Evolutionary conservation across 2,888 invertebrate genomes (phyloP), one percentile per base, ranked within the genome.

Genomic region (Melinaea menophilus): DNA sequence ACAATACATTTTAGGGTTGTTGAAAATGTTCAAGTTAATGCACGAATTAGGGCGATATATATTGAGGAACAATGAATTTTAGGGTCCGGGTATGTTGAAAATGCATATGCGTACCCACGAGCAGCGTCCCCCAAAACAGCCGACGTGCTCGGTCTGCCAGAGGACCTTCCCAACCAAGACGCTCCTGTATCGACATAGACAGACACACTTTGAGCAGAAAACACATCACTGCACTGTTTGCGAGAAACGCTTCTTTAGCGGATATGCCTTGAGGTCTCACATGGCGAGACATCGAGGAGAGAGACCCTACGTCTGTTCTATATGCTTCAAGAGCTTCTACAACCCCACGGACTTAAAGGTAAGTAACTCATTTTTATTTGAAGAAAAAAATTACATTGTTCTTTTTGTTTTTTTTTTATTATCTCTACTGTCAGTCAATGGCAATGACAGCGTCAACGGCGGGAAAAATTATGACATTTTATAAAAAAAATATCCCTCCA

Each of bases 21-120:
- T 22, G 22, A 22, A 22, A 22, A 22, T 22, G 22, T 22, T 1
- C 22, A 22, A 22, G 22, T 22, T 22, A 22, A 22, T 1, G 22
- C 22, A 22, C 22, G 5, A 11, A 35, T 12, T 33, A 3, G n/a
- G 5, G n/a, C 34, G 34, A 47, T n/a, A 47, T 57, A 41, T 11
- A 31, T 13, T 9, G 11, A 46, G 46, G 13, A 58, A 55, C 45
- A 41, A 9, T 37, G 37, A 12, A 35, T 56, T 61, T 1, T 76
- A 90, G 88, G 93, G 93, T 5, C 93, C 93, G 0, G 93, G 93
- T 13, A 93, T 93, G 93, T 76, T 93, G 45, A 92, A 92, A 72
- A 93, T 93, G 93, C 93, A 93, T 74, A 93, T 93, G 93, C 91
- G 93, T 9, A 93, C 93, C 0, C 93, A 93, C 79, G 92, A 92